These are phyloP conservation scores for Pocillopora grandis DNA, from an alignment of 92 coral and sea anemone genomes.

Conservation along the genomic window DNA sequence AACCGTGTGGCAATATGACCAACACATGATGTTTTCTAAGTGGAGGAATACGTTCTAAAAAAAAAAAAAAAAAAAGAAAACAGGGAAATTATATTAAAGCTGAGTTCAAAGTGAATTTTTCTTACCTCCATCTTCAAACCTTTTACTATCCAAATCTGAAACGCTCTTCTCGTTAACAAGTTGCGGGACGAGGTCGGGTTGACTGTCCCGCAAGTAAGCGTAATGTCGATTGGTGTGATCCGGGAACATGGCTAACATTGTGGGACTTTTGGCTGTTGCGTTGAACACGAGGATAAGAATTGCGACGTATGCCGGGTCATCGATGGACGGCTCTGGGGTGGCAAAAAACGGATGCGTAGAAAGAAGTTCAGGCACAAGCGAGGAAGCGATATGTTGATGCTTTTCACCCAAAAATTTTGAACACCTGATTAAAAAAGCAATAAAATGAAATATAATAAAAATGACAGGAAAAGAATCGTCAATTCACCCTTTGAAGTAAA, in stretches of 20 bases:
- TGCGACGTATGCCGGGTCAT: slow-evolving; percentile 96
- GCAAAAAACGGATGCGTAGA: slow-evolving; percentile 98
- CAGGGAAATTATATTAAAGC: no score
- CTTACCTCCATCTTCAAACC: slow-evolving; percentile 45
- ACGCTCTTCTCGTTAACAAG: slow-evolving; percentile 61
- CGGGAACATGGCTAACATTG: slow-evolving; percentile 93
- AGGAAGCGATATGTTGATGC: slow-evolving; percentile 89
- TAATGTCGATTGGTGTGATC: slow-evolving; percentile 90
- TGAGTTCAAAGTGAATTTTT: not conserved
- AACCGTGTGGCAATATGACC: no score
- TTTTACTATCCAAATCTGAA: slow-evolving; percentile 17
- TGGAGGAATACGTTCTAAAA: no score
- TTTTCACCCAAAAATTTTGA: slow-evolving; percentile 85
- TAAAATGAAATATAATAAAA: no score
- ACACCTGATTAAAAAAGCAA: slow-evolving; percentile 54
- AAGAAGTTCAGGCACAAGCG: slow-evolving; percentile 95
- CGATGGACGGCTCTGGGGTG: slow-evolving; percentile 94
- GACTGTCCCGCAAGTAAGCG: slow-evolving; percentile 89
- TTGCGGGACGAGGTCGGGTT: slow-evolving; percentile 87
- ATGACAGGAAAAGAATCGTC: not conserved
- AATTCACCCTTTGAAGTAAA: not conserved
- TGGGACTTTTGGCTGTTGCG: slow-evolving; percentile 86
- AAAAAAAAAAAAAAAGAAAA: no score
- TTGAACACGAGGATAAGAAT: slow-evolving; percentile 93
- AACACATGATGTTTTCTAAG: no score